Base-by-base conservation (phyloP, 2,113 vertebrate species). In the Chrysochloris asiatica region DNA sequence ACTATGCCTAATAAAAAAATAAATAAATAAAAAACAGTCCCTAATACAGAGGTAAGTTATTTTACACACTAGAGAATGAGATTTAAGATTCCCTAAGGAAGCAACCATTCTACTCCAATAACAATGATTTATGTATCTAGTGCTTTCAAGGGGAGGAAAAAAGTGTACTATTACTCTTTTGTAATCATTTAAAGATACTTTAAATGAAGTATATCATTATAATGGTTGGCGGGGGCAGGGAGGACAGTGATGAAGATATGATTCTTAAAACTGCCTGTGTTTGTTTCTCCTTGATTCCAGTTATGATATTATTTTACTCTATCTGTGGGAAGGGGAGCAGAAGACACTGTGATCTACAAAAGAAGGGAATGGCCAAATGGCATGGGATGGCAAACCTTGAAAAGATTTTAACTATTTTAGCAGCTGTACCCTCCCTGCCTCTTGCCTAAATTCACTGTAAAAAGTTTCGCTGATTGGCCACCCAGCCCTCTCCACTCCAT, bases 21-120 rank as follows among this genome's bases (percentile, higher is more conserved):
- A n/a, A 41, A 79, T 67, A 93, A 75, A 6, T 65, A 2, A 82
- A 81, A 87, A 82, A 48, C 8, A 63, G 59, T 65, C 30, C 52
- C 83, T 83, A 76, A 72, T 45, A 21, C 61, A 83, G 41, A 72
- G n/a, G 69, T 26, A 83, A 91, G 28, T 82, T 63, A 56, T 36
- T 75, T 8, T 83, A 75, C 92, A 86, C 36, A 87, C 52, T 75
- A 36, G 43, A 17, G n/a, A 21, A 21, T 76, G 19, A 86, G 86
- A 94, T 69, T 95, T 94, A 89, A 81, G 33, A 77, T 73, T n/a
- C 59, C 71, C 80, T 3, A 4, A 83, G 76, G 80, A 92, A 89
- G 80, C 24, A 90, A 63, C 33, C 43, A 4, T 89, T 82, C 63
- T 79, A 93, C n/a, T 28, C 38, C 73, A 93, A 65, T 63, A 69